Conservation (phyloP, 2,888 invertebrate species). For the Dorcus hopei region DNA sequence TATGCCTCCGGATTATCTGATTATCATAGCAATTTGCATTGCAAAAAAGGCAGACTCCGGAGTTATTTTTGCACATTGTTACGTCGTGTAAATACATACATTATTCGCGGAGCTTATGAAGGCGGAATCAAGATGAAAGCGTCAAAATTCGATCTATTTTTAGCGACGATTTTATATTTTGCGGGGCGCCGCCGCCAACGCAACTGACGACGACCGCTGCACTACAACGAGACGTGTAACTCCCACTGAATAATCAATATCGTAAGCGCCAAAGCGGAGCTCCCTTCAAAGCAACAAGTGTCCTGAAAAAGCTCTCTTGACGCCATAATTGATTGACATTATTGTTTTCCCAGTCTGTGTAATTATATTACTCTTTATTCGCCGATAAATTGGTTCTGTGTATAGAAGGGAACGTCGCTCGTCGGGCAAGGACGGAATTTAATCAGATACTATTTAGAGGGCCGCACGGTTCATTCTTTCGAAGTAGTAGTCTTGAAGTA, state of each 20-base stretch:
- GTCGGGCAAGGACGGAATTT: slow-evolving; percentile 14
- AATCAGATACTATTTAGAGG: slow-evolving; percentile 9
- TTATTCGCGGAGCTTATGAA: too few species aligned
- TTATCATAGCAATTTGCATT: too few species aligned
- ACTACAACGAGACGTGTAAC: slow-evolving; percentile 20
- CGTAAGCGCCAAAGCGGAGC: slow-evolving; percentile 25
- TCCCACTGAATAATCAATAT: slow-evolving; percentile 28
- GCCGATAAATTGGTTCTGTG: slow-evolving; percentile 11
- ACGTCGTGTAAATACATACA: too few species aligned
- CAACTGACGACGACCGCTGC: neutral
- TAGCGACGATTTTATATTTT: slow-evolving; percentile 18
- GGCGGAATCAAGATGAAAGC: neutral
- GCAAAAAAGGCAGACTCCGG: too few species aligned
- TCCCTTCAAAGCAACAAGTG: slow-evolving; percentile 27
- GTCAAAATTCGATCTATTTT: slow-evolving; percentile 15
- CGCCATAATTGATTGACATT: slow-evolving; percentile 22
- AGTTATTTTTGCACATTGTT: too few species aligned
- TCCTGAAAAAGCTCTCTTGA: slow-evolving; percentile 23
- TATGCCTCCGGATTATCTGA: too few species aligned
- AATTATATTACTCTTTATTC: slow-evolving; percentile 20
- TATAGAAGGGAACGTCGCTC: slow-evolving; percentile 5
- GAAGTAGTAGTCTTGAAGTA: too few species aligned
- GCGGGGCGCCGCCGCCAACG: slow-evolving; percentile 19
- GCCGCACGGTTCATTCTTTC: too few species aligned
- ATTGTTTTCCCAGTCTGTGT: slow-evolving; percentile 22